Base-by-base conservation (phyloP, 1,140 invertebrate species). In the Dreissena rostriformis region DNA sequence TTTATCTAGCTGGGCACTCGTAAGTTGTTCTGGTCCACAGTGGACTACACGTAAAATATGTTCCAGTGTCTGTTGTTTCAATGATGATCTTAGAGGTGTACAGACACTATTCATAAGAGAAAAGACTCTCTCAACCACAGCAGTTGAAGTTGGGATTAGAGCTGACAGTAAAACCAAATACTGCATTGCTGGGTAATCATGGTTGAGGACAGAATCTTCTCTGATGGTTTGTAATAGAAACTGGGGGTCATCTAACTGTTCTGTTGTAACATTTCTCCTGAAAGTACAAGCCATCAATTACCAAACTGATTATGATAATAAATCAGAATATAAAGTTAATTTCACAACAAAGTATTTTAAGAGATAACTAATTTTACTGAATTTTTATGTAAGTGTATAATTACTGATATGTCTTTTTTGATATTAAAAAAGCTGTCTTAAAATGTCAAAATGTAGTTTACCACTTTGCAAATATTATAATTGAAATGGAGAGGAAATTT, bases 101-200 rank as follows among this genome's bases (percentile, higher is more conserved):
- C 65, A 67, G 12, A 67, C 11, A 11, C 65, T 67, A 67, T 67
- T 67, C 65, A 67, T 67, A 15, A 67, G 24, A 11, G 65, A 67
- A 22, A 67, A 67, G 12, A 67, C 65, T 28, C 65, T 67, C 26
- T 67, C 65, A 22, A 67, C 65, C 26, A 19, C 19, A 11, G 22
- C 65, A 15, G 65, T 67, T 67, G 65, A 67, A 24, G 65, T 67
- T 22, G 65, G 11, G 26, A 67, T 67, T 24, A 67, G 24, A 67
- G 19, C 19, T 22, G 12, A 11, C 11, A 67, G 12, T 24, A 67
- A 28, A 12, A 67, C 22, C 22, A 67, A 22, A 28, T 67, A 67
- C 26, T 12, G 11, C 65, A 67, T 67, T 11, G 26, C 65, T 22
- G 65, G 65, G 65, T 22, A 67, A 14, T 19, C 26, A 11, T 28